Percentiles rank a stretch among this genome's conserved stretches.
Evolutionary conservation across 2,797 vertebrate species (phyloP).

Genomic region (Todus mexicanus): DNA sequence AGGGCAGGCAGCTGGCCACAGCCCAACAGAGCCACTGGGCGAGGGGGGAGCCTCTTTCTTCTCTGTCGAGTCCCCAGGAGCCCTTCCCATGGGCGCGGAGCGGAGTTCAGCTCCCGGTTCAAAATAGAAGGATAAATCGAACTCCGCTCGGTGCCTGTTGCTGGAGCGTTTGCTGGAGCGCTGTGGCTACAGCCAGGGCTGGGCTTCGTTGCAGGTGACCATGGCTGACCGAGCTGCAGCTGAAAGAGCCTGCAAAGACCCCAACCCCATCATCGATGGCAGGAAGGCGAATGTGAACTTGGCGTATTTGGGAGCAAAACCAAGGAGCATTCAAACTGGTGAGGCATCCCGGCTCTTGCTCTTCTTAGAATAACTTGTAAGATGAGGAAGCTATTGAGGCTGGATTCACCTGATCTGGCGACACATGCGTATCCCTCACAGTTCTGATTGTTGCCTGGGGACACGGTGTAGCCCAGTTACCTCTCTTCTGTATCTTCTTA

Average conservation of each 20-base stretch:
- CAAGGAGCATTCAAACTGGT: slow-evolving; percentile 93
- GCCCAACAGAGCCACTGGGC: not conserved
- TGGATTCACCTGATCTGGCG: not conserved
- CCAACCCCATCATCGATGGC: slow-evolving; percentile 96
- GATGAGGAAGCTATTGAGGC: not conserved
- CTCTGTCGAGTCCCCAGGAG: fast-evolving
- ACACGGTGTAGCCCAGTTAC: not conserved
- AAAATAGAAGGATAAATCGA: not conserved
- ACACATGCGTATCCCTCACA: not conserved
- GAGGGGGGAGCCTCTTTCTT: not conserved
- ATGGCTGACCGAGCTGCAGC: slow-evolving; percentile 92
- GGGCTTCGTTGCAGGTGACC: slow-evolving; percentile 83
- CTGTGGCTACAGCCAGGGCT: slow-evolving; percentile 27
- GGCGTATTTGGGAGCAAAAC: slow-evolving; percentile 95
- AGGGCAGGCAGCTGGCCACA: not conserved
- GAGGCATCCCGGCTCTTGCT: slow-evolving; percentile 36
- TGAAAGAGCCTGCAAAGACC: slow-evolving; percentile 95
- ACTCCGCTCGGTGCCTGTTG: not conserved
- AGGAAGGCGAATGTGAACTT: slow-evolving; percentile 97
- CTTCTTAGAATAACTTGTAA: slow-evolving; percentile 8
- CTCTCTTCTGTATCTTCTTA: not conserved
- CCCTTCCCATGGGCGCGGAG: not conserved
- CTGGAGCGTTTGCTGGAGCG: not conserved
- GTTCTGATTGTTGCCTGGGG: not conserved
- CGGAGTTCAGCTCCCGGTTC: not conserved